A percentile compares a stretch with the other conserved stretches of the same genome.
Conservation (phyloP, 2,888 invertebrate species). For the Strigamia maritima region DNA sequence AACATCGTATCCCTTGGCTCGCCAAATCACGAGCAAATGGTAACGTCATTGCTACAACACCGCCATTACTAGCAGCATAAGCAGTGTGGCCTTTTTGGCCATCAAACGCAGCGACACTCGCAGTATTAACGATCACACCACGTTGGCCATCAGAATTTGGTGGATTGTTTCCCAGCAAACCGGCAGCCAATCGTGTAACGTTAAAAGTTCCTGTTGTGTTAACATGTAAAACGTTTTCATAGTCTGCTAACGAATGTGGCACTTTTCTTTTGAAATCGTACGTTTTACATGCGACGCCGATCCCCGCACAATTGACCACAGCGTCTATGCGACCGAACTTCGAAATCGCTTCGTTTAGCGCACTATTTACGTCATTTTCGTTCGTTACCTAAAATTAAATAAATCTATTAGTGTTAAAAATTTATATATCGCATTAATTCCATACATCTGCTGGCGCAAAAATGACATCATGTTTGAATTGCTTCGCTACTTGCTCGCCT, state of each 20-base stretch:
- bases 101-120: constrained; percentile 91
- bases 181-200: constrained; percentile 76
- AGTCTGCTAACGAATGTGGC: constrained; percentile 71
- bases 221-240: constrained; percentile 64
- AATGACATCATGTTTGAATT: constrained; percentile 65
- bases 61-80: constrained; percentile 90
- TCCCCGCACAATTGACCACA: constrained; percentile 93
- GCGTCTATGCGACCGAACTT: constrained; percentile 82
- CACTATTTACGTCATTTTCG: constrained; percentile 72
- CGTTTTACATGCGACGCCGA: constrained; percentile 76
- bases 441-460: constrained; percentile 64
- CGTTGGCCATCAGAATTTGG: constrained; percentile 84
- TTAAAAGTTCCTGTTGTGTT: constrained; percentile 77
- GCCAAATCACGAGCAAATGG: constrained; percentile 91
- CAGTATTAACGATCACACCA: constrained; percentile 93
- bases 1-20: constrained; percentile 72
- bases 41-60: constrained; percentile 89
- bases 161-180: constrained; percentile 75
- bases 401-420: background rate
- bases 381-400: constrained; percentile 65
- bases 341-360: constrained; percentile 66
- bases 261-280: constrained; percentile 81
- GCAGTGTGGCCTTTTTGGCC: constrained; percentile 95
- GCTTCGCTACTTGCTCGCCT: constrained; percentile 72
- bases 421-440: no score